Evolutionary conservation across 2,113 vertebrate genomes (phyloP), one percentile per base, ranked within the genome.

Genomic region (Blennius ocellaris): DNA sequence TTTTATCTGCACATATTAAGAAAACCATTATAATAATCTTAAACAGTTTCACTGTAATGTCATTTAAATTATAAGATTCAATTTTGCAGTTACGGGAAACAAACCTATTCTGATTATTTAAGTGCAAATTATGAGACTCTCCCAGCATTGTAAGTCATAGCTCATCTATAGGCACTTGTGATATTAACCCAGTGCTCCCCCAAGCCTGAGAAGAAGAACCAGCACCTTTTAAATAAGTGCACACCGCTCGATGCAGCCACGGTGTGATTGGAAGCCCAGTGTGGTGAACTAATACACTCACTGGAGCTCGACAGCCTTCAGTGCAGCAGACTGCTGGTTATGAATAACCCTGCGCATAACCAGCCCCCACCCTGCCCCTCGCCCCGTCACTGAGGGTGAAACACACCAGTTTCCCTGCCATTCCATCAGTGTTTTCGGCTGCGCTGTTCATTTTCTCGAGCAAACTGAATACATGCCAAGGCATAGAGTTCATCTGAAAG

Each of bases 191-290:
- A 30, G 48, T 69, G 16, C 63, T 61, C 62, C 74, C 80, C 64
- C 47, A 78, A 69, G 78, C 76, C 78, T 71, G 50, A 70, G 59
- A 73, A 77, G 64, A 80, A 60, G 57, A 85, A 81, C 74, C 52
- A 53, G 65, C 62, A 67, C 73, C 68, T 81, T 76, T 41, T 30
- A 30, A 30, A 4, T 74, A 66, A 78, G 72, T 67, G 53, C 7
- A 11, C 21, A 56, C 67, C 73, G 65, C 49, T 45, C 56, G 44
- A 56, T 80, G 63, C 60, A 75, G 55, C 16, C 0, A 47, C 56
- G 81, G 60, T 73, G 60, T 87, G 89, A 89, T 90, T 85, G 78
- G 71, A 86, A 83, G 74, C 58, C 15, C 76, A 65, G 56, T 55
- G 60, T 69, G 73, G 59, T 82, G 71, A 84, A 76, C 70, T 85